phyloP scores from a whole-genome alignment of 2,797 vertebrate genomes.

The Parauchenoglanis punctatus region DNA sequence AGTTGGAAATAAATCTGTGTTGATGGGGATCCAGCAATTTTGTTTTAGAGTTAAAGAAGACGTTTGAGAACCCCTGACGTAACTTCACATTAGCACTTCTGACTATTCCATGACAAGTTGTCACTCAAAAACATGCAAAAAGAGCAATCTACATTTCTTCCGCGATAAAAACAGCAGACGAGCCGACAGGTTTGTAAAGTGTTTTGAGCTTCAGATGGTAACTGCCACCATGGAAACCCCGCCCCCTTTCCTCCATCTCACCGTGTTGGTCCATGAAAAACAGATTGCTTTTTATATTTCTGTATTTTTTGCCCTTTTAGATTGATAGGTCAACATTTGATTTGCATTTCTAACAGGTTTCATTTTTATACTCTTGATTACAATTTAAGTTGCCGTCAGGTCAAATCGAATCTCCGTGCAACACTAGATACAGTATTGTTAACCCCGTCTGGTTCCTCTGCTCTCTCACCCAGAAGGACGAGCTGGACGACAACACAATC shows the following conservation, averaged over 20 bases:
- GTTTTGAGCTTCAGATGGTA: neutral
- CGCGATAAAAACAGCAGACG: neutral
- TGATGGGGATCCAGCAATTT: neutral
- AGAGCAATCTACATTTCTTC: neutral
- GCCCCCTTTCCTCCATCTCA: neutral
- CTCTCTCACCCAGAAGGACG: conserved; percentile 82
- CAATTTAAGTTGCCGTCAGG: neutral
- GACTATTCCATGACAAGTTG: neutral
- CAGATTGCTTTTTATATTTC: no score
- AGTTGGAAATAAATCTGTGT: neutral
- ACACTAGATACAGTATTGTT: neutral
- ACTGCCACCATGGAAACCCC: neutral
- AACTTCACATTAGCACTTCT: neutral
- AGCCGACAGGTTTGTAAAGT: neutral
- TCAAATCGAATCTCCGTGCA: neutral
- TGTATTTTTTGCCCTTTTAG: neutral
- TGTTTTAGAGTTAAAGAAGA: neutral
- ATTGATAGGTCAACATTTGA: neutral
- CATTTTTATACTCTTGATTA: neutral
- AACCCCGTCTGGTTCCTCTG: neutral
- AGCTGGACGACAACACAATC: conserved; percentile 87
- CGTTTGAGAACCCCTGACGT: neutral
- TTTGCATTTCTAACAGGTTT: neutral
- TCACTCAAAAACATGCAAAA: neutral
- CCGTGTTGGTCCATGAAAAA: no score